Evolutionary conservation across 1,140 invertebrate genomes (phyloP).

Genomic region (Zophobas morio): DNA sequence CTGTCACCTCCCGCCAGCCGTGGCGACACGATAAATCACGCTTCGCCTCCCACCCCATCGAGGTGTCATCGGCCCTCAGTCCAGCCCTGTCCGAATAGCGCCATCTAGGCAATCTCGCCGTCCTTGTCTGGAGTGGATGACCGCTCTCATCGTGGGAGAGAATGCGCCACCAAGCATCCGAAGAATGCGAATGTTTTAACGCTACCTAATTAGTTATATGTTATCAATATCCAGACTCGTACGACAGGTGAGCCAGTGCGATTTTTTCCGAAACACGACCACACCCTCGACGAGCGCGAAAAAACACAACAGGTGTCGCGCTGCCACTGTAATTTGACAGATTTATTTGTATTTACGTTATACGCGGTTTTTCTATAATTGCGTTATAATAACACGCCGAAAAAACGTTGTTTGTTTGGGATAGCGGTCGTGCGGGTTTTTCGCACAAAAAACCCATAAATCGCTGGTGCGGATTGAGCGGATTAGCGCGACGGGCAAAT

Average conservation of each 20-base stretch:
- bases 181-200: slow-evolving; percentile 58
- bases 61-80: not conserved
- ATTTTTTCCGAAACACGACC: not conserved
- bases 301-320: no score
- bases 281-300: not conserved
- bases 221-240: slow-evolving; percentile 25
- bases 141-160: slow-evolving; percentile 56
- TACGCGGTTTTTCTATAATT: no score
- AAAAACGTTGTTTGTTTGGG: no score
- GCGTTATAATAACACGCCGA: no score
- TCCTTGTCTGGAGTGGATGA: slow-evolving; percentile 50
- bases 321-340: no score
- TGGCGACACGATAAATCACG: no score
- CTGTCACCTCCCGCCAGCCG: no score
- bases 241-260: slow-evolving; percentile 21
- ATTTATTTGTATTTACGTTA: no score
- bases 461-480: not conserved
- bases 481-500: slow-evolving; percentile 14
- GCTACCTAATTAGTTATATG: slow-evolving; percentile 56
- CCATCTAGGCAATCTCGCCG: slow-evolving; percentile 18
- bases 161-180: slow-evolving; percentile 50
- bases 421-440: no score
- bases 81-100: slow-evolving; percentile 30
- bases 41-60: no score
- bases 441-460: no score